Evolutionary conservation across 2,113 vertebrate genomes (phyloP), one percentile per base, ranked within the genome.

Genomic region (Sakesphorus luctuosus): DNA sequence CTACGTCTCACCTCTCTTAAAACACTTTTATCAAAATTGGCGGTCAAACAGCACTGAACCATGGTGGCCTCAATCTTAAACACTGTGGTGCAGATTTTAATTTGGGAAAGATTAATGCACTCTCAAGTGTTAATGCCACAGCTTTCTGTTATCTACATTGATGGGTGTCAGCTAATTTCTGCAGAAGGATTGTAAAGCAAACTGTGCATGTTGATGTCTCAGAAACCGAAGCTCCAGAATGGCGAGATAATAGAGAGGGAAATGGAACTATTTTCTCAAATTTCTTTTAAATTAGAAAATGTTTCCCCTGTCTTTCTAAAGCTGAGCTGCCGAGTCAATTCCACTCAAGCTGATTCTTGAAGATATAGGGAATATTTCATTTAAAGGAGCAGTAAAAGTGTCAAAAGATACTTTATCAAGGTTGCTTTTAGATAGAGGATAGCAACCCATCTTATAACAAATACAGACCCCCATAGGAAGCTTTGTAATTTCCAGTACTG

Each of bases 101-200:
- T 99, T 99, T 99, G 98, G 98, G 98, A 98, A 99, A 99, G 99
- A 99, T 99, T 99, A 99, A 99, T 99, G 99, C 97, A 96, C 98
- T 98, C 97, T 98, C 97, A 93, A 98, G 97, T 98, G 98, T 98
- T 98, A 98, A 98, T 97, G 98, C 98, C 97, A 98, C 97, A 98
- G 98, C 98, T 84, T 98, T 98, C 98, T 97, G 98, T 98, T 99
- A 99, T 99, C 98, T 97, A 89, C 95, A 95, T 96, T 97, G 98
- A 99, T 98, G 98, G 98, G 98, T 98, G 99, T 99, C 99, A 98
- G 98, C 95, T 97, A 98, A 98, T 98, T 98, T 98, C 98, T 98
- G 97, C 97, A 97, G 97, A 97, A 96, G 95, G 97, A 95, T 94
- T 97, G 97, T 95, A 97, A 94, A 98, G 97, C 88, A 97, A 97